Evolutionary conservation across 2,113 vertebrate species (phyloP), one percentile per base, ranked within the genome.

Genomic region (Thinocorus orbignyianus): DNA sequence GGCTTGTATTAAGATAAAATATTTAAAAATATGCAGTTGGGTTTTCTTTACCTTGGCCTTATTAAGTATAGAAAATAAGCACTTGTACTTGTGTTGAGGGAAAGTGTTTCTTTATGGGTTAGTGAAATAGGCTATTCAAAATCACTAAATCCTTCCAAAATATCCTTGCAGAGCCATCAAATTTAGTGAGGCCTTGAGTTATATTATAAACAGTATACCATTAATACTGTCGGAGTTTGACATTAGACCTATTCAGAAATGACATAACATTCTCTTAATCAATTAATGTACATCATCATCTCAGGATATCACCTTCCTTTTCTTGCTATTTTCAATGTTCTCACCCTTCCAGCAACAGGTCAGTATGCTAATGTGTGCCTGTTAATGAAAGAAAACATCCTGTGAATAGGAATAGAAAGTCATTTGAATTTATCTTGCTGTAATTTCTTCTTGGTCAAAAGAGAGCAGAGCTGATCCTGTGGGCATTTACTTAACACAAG

Each of bases 11-110:
- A 92, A 81, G 90, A 83, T 88, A 90, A 93, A 94, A 88, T 82
- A 86, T 86, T 95, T 88, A 1, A 91, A 96, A 95, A 86, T 57
- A 84, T 20, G 5, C 95, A 74, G 44, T 74, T 55, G 48, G 13
- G 24, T 93, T 97, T 96, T 96, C 95, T 97, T 96, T 96, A 96
- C 90, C 52, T 96, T 96, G 93, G 92, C 92, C 48, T 46, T 72
- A 82, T 91, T 58, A 86, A 71, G 73, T 52, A 65, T 9, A 88
- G 69, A 96, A 96, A 84, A 92, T 71, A 88, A 88, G 51, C 28
- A 24, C 76, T 90, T 0, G 0, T 74, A 52, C 76, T 84, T 68
- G 69, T 60, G 69, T 86, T 7, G 8, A 91, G 86, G 90, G 92
- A 81, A 94, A 95, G 90, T 60, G 82, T 90, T 96, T 91, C 82